Conservation (phyloP, 2,888 invertebrate genomes). For the Lasius fuliginosus region DNA sequence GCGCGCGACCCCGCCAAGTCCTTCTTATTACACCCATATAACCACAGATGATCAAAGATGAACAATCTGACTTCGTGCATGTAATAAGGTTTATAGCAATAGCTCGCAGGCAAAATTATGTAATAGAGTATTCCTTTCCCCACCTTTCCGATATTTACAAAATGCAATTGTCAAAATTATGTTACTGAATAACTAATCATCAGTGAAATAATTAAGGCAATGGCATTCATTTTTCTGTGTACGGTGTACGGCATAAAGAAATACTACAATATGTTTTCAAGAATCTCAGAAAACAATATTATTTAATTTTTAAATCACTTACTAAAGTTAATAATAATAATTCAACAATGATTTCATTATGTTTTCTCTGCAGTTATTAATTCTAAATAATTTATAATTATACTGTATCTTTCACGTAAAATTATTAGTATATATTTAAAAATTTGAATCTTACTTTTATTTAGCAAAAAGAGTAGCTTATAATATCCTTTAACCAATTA, state of each 20-base stretch:
- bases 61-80: not conserved
- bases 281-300: not conserved
- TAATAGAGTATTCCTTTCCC: not conserved
- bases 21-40: not conserved
- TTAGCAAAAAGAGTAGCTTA: slow-evolving; percentile 1
- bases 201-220: not conserved
- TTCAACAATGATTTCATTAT: not conserved
- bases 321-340: slow-evolving; percentile 1
- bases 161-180: not conserved
- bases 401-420: not conserved
- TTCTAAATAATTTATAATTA: not conserved
- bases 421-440: not conserved
- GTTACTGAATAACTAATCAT: not conserved
- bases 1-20: not conserved
- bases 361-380: not conserved
- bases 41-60: slow-evolving; percentile 8
- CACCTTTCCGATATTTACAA: not conserved
- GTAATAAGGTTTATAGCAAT: not conserved
- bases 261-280: not conserved
- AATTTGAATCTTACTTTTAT: not conserved
- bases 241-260: not conserved
- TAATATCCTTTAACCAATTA: not conserved
- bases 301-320: not conserved
- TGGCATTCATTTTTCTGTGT: not conserved
- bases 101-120: not conserved